Conservation (phyloP, 2,888 invertebrate species). For the Formica aserva region DNA sequence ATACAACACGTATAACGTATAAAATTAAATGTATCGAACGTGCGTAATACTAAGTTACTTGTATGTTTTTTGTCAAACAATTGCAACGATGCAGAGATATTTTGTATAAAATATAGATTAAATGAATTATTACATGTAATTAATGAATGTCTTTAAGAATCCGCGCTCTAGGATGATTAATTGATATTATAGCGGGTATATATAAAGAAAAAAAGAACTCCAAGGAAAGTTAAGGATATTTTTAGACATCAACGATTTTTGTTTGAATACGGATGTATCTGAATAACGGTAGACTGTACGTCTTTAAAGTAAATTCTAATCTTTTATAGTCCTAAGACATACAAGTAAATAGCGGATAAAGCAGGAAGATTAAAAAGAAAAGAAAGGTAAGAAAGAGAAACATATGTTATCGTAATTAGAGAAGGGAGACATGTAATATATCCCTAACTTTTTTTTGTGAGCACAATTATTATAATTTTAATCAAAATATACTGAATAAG, state of each 20-base stretch:
- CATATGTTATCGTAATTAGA: constrained; percentile 42
- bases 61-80: constrained; percentile 62
- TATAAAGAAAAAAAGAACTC: constrained; percentile 53
- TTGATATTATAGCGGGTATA: constrained; percentile 65
- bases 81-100: constrained; percentile 65
- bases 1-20: constrained; percentile 25
- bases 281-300: constrained; percentile 68
- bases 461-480: constrained; percentile 69
- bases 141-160: constrained; percentile 60
- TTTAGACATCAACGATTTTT: constrained; percentile 70
- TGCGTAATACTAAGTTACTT: constrained; percentile 56
- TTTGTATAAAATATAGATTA: constrained; percentile 70
- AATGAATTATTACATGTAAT: constrained; percentile 64
- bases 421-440: constrained; percentile 39
- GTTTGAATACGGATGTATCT: constrained; percentile 64
- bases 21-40: constrained; percentile 56
- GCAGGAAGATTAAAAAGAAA: constrained; percentile 33
- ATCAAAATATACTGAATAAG: constrained; percentile 58
- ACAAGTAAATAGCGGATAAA: constrained; percentile 54
- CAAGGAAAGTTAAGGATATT: constrained; percentile 73
- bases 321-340: constrained; percentile 67
- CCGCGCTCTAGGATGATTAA: constrained; percentile 61
- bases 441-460: constrained; percentile 58
- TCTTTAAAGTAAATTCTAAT: constrained; percentile 66
- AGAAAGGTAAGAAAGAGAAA: constrained; percentile 42